Conservation (phyloP, 1,140 invertebrate genomes). For the Pseudoatta argentina region DNA sequence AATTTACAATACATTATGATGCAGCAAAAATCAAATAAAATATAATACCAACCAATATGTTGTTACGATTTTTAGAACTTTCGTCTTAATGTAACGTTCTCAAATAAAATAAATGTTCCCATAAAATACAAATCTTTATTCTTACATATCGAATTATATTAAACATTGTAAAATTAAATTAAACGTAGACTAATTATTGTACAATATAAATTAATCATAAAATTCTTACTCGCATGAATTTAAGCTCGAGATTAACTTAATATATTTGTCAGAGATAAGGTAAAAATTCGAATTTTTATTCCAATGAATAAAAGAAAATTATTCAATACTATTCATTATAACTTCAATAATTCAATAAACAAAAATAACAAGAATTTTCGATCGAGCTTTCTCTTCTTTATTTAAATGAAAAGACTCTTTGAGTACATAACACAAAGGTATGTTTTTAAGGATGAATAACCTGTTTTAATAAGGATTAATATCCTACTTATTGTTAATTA, state of each 20-base stretch:
- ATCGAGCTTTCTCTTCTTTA: background rate
- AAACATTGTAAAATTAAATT: background rate
- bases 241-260: background rate
- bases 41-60: background rate
- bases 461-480: slow-evolving; percentile 11
- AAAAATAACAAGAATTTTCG: background rate
- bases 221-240: background rate
- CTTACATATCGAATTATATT: background rate
- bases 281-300: background rate
- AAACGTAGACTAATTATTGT: slow-evolving; percentile 8
- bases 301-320: slow-evolving; percentile 7
- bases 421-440: background rate
- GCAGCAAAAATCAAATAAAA: background rate
- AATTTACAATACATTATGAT: background rate
- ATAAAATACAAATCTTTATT: background rate
- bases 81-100: background rate
- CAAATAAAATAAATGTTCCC: background rate
- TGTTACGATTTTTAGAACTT: too few species aligned
- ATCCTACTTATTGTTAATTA: background rate
- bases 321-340: background rate
- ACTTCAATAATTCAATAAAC: slow-evolving; percentile 13
- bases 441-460: background rate
- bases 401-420: slow-evolving; percentile 13
- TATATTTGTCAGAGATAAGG: background rate
- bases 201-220: background rate